Evolutionary conservation across 2,113 vertebrate genomes (phyloP), one percentile per base, ranked within the genome.

Genomic region (Anoura caudifer): DNA sequence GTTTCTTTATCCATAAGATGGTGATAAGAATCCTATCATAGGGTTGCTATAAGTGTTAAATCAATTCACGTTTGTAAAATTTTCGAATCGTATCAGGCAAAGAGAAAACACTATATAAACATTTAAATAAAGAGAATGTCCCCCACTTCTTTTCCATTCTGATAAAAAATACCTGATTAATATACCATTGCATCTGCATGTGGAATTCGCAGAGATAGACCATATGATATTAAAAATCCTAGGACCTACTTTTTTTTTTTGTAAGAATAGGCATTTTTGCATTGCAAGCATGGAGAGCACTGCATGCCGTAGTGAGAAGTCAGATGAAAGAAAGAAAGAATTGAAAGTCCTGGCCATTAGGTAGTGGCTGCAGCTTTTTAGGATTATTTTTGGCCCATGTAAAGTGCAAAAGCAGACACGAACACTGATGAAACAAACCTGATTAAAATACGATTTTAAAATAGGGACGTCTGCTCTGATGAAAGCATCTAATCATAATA

Each of bases 371-470:
- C 41, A 88, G 47, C n/a, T 69, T 88, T 94, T 94, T 26, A 38
- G 77, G 52, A 88, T 92, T 95, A 72, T 76, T 59, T 93, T 69
- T 86, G 59, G 56, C 28, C 73, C 38, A 24, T 59, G 26, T 75
- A 90, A 92, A 93, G 19, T 88, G 45, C 26, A 73, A 91, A 96
- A 91, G 59, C 76, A 97, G 94, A 80, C 16, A 5, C 22, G 31
- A 70, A 59, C 22, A 61, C 4, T 81, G 76, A 96, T n/a, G 83
- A 65, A 43, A 61, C 38, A 94, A 95, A 81, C 41, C 59, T 1
- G 4, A 76, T 63, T 92, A 45, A 90, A 95, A 72, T 73, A 65
- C 47, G 72, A 77, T 52, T 67, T 50, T 83, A 28, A 95, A 97
- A 86, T 50, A 86, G 33, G 61, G 81, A 89, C 9, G 20, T 65